Base-by-base conservation (phyloP, 1,140 invertebrate genomes). In the Meteorus sp. region DNA sequence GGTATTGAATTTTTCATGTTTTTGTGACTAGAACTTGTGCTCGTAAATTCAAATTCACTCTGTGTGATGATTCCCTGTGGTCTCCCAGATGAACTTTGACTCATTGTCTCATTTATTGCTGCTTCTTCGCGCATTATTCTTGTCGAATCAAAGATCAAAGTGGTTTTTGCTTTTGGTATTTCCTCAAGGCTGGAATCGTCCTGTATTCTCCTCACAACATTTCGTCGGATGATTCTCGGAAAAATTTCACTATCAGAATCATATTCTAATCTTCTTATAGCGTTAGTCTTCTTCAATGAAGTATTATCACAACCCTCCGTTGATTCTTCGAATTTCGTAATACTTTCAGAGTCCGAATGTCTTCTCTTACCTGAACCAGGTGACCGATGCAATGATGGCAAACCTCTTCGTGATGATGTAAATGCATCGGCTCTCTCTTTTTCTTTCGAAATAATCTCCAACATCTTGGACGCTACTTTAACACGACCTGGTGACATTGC, bases 401-500 rank as follows among this genome's bases (percentile, higher is more conserved):
- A 19, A 1, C 17, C 50, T 52, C 45, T 27, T 39, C 0, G 19
- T 7, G 13, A 63, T 63, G 8, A 61, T 48, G 37, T 58, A 45
- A 6, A 64, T 53, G 1, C 64, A 43, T 3, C 56, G 64, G 23
- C 25, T 59, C 9, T 15, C 3, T 39, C 43, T 1, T 19, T n/a
- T 43, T 44, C 23, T 6, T 1, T 9, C 0, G 33, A 47, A 7
- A 52, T 55, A 41, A 11, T 63, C n/a, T 44, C 19, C 22, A 62
- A 55, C 7, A 66, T 56, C 11, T 59, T 56, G 8, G 60, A 37
- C 2, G 65, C 65, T 0, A 76, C 44, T 13, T 73, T 74, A 31
- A 68, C 71, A 35, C 69, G 63, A n/a, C 70, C 71, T 0, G 75
- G 37, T 47, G 77, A 74, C 44, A 71, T 79, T 0, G 74, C 77